phyloP scores from a whole-genome alignment of 2,888 invertebrate genomes.

The Mantis religiosa region DNA sequence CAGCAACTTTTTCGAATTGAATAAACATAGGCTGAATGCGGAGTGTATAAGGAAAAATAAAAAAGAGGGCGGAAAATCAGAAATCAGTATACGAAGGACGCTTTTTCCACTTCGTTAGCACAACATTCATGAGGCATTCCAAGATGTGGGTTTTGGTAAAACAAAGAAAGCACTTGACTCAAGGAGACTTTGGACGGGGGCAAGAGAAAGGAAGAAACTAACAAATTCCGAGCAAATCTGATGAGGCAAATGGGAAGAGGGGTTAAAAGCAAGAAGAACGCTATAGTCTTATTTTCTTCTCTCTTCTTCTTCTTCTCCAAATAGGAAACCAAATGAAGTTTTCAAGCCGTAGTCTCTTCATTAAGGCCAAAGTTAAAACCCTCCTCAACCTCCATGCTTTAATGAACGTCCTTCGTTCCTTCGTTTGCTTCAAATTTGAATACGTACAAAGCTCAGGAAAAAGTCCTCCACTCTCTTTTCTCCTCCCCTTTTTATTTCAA shows the following conservation, averaged over 20 bases:
- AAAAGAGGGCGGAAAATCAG: not conserved
- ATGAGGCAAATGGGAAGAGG: constrained; percentile 13
- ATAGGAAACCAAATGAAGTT: constrained; percentile 19
- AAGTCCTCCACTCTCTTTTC: not conserved
- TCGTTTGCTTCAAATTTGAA: constrained; percentile 17
- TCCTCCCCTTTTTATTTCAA: not conserved
- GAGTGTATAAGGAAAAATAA: not conserved
- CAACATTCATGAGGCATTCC: not conserved
- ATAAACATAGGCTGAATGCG: too few species aligned
- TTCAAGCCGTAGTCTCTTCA: constrained; percentile 15
- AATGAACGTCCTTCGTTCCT: constrained; percentile 19
- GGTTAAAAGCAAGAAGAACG: not conserved
- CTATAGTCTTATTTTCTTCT: constrained; percentile 1
- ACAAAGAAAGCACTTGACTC: constrained; percentile 1
- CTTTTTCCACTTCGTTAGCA: not conserved
- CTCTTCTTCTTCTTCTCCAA: constrained; percentile 1
- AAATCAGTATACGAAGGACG: not conserved
- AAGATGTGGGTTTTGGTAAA: not conserved
- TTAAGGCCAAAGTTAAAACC: constrained; percentile 12
- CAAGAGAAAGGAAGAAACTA: not conserved
- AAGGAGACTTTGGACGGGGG: not conserved
- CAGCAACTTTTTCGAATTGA: too few species aligned
- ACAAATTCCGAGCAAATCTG: constrained; percentile 10
- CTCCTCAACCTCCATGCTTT: not conserved
- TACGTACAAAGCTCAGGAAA: not conserved